Conservation (phyloP, 2,797 vertebrate genomes). For the Hylomyscus alleni region DNA sequence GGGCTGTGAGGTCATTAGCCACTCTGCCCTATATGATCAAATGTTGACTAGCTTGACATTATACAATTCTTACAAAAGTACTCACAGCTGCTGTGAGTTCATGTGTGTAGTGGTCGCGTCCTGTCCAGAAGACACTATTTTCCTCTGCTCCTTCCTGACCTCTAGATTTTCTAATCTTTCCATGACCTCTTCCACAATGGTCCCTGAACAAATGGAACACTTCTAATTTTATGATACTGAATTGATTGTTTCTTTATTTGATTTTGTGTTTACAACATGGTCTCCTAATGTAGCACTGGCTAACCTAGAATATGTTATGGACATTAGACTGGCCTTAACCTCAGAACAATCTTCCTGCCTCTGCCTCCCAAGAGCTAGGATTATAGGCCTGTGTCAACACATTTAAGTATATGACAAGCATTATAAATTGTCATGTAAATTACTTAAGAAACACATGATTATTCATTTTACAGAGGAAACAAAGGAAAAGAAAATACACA, state of each 20-base stretch:
- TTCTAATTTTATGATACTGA: not conserved
- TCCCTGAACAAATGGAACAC: not conserved
- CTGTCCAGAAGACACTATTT: not conserved
- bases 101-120: not conserved
- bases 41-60: not conserved
- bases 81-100: not conserved
- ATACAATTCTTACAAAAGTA: not conserved
- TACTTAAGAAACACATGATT: not conserved
- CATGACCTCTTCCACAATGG: not conserved
- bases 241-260: not conserved
- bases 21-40: not conserved
- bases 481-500: conserved; percentile 27
- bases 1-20: not conserved
- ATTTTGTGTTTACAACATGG: not conserved
- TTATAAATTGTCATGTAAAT: conserved; percentile 4
- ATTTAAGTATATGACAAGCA: not conserved
- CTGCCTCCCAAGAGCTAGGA: not conserved
- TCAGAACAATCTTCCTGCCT: not conserved
- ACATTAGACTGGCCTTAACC: not conserved
- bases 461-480: conserved; percentile 6
- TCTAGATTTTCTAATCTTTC: not conserved
- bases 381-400: not conserved
- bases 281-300: not conserved
- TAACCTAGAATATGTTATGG: not conserved
- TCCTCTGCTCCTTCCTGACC: not conserved